phyloP scores from a whole-genome alignment of 2,888 invertebrate species.

The Microchrysa polita region DNA sequence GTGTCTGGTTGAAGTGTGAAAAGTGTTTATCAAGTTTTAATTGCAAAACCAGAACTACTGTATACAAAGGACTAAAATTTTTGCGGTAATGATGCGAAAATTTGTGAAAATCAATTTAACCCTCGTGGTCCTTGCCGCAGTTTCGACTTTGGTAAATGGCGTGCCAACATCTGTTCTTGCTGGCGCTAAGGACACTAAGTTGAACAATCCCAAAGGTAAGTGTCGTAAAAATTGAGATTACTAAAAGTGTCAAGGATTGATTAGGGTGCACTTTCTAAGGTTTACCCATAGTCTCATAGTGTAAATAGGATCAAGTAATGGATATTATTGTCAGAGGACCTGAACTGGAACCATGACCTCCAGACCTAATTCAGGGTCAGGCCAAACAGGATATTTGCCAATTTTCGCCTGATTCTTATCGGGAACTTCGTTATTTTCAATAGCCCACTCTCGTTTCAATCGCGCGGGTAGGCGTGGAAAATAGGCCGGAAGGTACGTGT shows the following conservation, averaged over 20 bases:
- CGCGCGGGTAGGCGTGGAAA: neutral
- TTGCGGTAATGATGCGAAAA: slow-evolving; percentile 4
- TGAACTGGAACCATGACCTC: neutral
- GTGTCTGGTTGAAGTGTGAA: slow-evolving; percentile 6
- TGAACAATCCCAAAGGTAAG: slow-evolving; percentile 54
- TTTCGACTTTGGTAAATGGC: slow-evolving; percentile 57
- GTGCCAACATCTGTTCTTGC: slow-evolving; percentile 63
- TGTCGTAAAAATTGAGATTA: slow-evolving; percentile 9
- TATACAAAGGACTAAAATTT: neutral
- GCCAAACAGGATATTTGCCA: slow-evolving; percentile 14
- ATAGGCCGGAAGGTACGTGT: neutral
- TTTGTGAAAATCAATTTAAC: neutral
- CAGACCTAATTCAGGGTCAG: neutral
- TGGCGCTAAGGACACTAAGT: slow-evolving; percentile 56
- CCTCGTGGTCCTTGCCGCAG: slow-evolving; percentile 51
- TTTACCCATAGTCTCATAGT: too few relatives aligned
- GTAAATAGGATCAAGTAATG: slow-evolving; percentile 4
- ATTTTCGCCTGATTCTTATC: slow-evolving; percentile 15
- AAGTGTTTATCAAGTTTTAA: neutral
- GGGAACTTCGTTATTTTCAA: neutral
- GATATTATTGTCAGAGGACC: slow-evolving; percentile 2
- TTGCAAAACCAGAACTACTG: slow-evolving; percentile 14
- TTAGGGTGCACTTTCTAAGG: too few relatives aligned
- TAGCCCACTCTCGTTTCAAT: neutral
- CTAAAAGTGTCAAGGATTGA: too few relatives aligned